Percentiles rank a stretch among this genome's conserved stretches.
Evolutionary conservation across 2,888 invertebrate species (phyloP).

Genomic region (Papilio elwesi): DNA sequence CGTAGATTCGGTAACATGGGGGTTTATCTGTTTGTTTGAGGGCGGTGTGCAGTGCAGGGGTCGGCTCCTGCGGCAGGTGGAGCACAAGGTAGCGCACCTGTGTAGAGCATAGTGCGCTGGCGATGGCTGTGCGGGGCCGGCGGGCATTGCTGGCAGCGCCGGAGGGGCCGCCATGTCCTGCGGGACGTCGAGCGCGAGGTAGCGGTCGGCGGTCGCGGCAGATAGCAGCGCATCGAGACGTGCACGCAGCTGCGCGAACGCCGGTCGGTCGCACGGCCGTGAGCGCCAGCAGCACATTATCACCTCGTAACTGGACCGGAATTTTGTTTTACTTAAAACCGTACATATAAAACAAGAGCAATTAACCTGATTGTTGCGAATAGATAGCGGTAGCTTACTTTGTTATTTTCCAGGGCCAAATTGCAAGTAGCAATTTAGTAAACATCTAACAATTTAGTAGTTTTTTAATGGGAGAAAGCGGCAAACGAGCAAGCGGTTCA

Average conservation of each 20-base stretch:
- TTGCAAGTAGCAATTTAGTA: no score
- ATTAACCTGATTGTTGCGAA: no score
- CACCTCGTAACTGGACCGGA: constrained; percentile 86
- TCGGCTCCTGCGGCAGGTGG: no score
- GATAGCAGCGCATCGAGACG: constrained; percentile 69
- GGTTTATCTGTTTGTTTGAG: no score
- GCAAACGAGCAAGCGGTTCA: no score
- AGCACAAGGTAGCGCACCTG: not conserved
- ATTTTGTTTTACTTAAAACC: not conserved
- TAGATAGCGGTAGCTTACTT: no score
- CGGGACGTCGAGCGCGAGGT: constrained; percentile 65
- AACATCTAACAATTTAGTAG: no score
- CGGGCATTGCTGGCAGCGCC: constrained; percentile 45
- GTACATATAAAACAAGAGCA: no score
- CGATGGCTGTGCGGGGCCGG: not conserved
- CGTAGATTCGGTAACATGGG: no score
- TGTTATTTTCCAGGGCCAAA: no score
- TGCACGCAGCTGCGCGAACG: constrained; percentile 85
- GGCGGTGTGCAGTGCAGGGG: no score
- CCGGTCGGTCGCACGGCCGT: constrained; percentile 87
- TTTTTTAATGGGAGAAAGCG: no score
- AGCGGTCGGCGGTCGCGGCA: constrained; percentile 64
- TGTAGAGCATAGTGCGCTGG: not conserved
- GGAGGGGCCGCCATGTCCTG: constrained; percentile 51
- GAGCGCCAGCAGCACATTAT: constrained; percentile 91